Evolutionary conservation across 1,140 invertebrate genomes (phyloP).

Genomic region (Caenorhabditis elegans): DNA sequence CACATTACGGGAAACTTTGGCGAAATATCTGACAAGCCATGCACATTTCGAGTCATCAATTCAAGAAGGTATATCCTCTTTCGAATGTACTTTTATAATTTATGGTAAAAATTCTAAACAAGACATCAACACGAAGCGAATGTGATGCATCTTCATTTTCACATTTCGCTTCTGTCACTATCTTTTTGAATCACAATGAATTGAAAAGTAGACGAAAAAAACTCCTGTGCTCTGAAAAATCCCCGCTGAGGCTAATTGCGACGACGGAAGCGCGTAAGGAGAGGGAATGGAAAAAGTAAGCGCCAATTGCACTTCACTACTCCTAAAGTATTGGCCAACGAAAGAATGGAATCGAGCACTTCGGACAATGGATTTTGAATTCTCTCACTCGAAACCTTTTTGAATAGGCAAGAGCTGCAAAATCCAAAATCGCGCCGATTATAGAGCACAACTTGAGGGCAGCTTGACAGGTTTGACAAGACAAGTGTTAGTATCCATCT

Average conservation of each 20-base stretch:
- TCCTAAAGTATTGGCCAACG: background rate
- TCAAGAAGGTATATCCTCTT: constrained; percentile 10
- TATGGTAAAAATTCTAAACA: too few relatives aligned
- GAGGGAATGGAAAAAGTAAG: background rate
- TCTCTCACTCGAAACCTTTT: background rate
- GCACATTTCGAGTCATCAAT: background rate
- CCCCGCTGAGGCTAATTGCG: constrained; percentile 10
- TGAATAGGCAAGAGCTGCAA: background rate
- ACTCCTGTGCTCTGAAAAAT: background rate
- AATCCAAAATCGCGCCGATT: background rate
- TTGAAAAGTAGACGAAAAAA: background rate
- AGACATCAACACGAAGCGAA: too few relatives aligned
- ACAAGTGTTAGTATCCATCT: constrained; percentile 22
- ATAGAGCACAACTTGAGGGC: constrained; percentile 12
- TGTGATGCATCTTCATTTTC: too few relatives aligned
- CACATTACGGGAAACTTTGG: background rate
- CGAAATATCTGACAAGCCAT: background rate
- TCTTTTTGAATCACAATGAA: background rate
- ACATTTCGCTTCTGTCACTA: background rate
- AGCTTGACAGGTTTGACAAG: background rate
- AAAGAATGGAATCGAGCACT: background rate
- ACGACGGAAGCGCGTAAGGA: background rate
- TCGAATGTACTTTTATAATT: background rate
- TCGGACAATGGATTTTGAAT: background rate
- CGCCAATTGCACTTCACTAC: constrained; percentile 26